These are phyloP conservation scores for Acomys russatus DNA, from an alignment of 2,797 vertebrate genomes.

Conservation along the genomic window DNA sequence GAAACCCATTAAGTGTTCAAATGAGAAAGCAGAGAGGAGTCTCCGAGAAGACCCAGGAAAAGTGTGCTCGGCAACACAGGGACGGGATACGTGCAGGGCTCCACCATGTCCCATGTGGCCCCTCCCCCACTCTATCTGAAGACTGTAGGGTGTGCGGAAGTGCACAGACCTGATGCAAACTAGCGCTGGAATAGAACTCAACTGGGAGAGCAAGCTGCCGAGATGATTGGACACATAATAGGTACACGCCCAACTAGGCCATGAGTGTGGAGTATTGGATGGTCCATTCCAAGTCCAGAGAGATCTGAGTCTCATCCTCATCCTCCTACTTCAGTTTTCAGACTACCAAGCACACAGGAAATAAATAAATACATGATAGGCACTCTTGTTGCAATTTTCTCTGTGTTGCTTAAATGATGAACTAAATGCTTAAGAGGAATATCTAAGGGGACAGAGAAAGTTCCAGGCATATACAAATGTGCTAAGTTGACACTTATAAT, in stretches of 20 bases:
- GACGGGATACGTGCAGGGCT: neutral
- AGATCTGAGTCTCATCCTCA: neutral
- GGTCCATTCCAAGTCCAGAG: neutral
- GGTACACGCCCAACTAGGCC: fast-evolving
- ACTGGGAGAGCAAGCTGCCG: neutral
- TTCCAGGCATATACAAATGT: neutral
- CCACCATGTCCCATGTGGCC: neutral
- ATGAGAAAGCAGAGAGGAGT: slow-evolving; percentile 52
- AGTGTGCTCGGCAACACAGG: neutral
- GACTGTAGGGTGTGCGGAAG: neutral
- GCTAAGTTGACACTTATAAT: neutral
- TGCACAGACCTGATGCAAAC: neutral
- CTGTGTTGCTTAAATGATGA: neutral
- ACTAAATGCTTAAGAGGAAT: neutral
- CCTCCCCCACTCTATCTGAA: neutral
- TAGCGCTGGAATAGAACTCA: neutral
- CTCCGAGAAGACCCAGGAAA: neutral
- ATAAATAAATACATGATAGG: too few species aligned
- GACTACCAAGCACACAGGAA: neutral
- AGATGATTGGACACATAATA: too few species aligned
- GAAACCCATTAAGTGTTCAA: slow-evolving; percentile 67
- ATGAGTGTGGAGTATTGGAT: fast-evolving
- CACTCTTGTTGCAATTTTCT: neutral
- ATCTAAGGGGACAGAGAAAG: neutral
- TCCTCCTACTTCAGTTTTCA: neutral